Base-by-base conservation (phyloP, 2,888 invertebrate species). In the Zygaena filipendulae region DNA sequence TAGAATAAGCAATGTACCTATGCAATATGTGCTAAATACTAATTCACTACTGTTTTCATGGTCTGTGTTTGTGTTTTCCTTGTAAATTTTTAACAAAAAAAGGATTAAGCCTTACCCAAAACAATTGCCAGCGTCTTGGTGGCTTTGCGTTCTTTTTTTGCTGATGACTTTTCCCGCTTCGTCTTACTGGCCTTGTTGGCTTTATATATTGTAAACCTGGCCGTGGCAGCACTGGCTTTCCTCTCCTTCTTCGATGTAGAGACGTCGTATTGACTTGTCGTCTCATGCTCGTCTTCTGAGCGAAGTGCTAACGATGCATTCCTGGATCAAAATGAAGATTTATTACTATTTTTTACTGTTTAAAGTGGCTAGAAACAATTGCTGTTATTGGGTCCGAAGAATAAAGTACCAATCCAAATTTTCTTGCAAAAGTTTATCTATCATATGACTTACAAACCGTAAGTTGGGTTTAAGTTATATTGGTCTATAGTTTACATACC, bases 51-150 rank as follows among this genome's bases (percentile, higher is more conserved):
- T n/a, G n/a, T n/a, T n/a, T n/a, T n/a, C n/a, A n/a, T n/a, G n/a
- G n/a, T n/a, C n/a, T n/a, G n/a, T 10, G 18, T 11, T 27, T 27
- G 21, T 24, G 13, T n/a, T 14, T 24, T 24, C 14, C 13, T 6
- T 13, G 26, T 7, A n/a, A 3, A 18, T 13, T 10, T 14, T 13
- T 18, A 28, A 6, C 7, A 5, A n/a, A 13, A 21, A n/a, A n/a
- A n/a, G n/a, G n/a, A n/a, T n/a, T n/a, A n/a, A n/a, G 11, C n/a
- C 47, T 87, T 75, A 97, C 98, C 97, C 60, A 99, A 82, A 34
- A 99, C 98, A 59, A 99, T 97, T 40, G 97, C 98, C 43, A 99
- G 75, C 5, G 98, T 99, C 82, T 98, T 98, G 5, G 98, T 99
- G 16, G 99, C 98, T 70, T 99, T 97, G 35, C 96, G 85, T 59